phyloP scores from a whole-genome alignment of 2,113 vertebrate species.

The Apaloderma vittatum region DNA sequence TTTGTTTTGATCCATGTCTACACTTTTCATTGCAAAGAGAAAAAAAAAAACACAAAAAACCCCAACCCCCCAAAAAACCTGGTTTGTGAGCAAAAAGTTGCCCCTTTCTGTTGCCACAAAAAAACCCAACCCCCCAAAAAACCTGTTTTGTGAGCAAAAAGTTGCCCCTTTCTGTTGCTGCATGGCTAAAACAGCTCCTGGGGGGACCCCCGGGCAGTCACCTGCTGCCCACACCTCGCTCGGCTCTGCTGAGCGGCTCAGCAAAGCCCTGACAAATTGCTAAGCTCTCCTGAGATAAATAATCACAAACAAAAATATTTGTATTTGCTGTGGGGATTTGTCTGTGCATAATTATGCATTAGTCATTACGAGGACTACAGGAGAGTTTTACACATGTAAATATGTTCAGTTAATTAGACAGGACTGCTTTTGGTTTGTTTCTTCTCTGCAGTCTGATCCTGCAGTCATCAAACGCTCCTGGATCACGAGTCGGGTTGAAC shows the following conservation, averaged over 20 bases:
- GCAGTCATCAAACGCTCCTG: constrained; percentile 57
- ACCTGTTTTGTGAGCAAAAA: neutral
- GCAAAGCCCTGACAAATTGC: constrained; percentile 60
- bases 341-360: constrained; percentile 77
- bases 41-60: too few species aligned
- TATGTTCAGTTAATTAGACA: constrained; percentile 76
- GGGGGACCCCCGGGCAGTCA: neutral
- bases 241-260: neutral
- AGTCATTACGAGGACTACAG: constrained; percentile 73
- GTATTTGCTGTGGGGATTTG: constrained; percentile 78
- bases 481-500: neutral
- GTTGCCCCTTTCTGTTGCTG: neutral
- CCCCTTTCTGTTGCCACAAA: neutral
- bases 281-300: constrained; percentile 67
- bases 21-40: neutral
- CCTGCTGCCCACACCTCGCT: neutral
- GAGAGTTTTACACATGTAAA: constrained; percentile 79
- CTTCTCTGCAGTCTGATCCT: constrained; percentile 62
- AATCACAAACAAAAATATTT: constrained; percentile 78
- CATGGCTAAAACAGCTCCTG: neutral
- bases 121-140: too few species aligned
- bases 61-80: too few species aligned
- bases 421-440: constrained; percentile 67
- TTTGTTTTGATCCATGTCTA: neutral
- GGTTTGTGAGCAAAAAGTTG: neutral